A percentile compares a stretch with the other conserved stretches of the same genome.
Conservation (phyloP, 2,888 invertebrate species). For the Malthinus seriepunctatus region DNA sequence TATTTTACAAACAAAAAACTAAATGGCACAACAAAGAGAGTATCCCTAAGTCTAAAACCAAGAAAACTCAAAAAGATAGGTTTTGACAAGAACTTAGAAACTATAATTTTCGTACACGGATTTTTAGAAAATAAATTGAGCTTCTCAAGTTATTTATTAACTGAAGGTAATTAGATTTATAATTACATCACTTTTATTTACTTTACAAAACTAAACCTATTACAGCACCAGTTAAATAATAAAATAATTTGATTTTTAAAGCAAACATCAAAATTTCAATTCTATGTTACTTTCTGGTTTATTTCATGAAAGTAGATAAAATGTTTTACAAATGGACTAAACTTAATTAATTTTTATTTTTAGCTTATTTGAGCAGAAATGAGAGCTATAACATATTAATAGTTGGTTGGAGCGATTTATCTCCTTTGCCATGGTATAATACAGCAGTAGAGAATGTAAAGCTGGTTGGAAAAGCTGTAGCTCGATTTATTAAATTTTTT, state of each 20-base stretch:
- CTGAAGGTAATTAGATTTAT: background rate
- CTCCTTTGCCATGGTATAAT: background rate
- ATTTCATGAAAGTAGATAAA: too few species aligned
- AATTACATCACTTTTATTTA: background rate
- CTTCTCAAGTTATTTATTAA: background rate
- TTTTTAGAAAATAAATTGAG: constrained; percentile 1
- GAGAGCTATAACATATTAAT: background rate
- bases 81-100: background rate
- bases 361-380: background rate
- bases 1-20: background rate
- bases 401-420: background rate
- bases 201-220: too few species aligned
- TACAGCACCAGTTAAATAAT: too few species aligned
- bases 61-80: background rate
- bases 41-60: background rate
- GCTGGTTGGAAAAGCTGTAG: background rate
- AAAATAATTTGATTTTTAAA: too few species aligned
- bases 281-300: too few species aligned
- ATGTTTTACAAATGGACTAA: too few species aligned
- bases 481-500: background rate
- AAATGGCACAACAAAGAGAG: background rate
- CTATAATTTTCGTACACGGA: constrained; percentile 8
- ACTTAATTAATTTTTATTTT: too few species aligned
- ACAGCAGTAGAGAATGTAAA: background rate
- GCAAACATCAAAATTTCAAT: too few species aligned